These are phyloP conservation scores for Cecidostiba fungosa DNA, from an alignment of 2,888 invertebrate genomes.

Conservation along the genomic window DNA sequence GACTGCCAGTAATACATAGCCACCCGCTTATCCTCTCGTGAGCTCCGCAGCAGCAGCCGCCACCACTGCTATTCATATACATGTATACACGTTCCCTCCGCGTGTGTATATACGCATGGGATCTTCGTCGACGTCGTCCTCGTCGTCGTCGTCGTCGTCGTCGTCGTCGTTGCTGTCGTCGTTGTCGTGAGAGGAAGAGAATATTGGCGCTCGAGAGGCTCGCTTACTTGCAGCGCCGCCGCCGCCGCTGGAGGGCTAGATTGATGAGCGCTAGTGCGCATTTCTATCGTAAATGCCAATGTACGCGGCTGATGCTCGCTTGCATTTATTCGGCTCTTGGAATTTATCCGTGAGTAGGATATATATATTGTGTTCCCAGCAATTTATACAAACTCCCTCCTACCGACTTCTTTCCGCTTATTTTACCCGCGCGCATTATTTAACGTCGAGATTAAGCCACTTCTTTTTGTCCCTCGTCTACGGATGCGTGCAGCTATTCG, in stretches of 20 bases:
- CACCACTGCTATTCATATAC: slow-evolving; percentile 60
- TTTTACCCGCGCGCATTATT: slow-evolving; percentile 40
- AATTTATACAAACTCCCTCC: slow-evolving; percentile 7
- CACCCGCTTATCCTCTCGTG: slow-evolving; percentile 53
- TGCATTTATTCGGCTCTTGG: slow-evolving; percentile 50
- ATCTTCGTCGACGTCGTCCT: slow-evolving; percentile 57
- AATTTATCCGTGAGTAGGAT: slow-evolving; percentile 28
- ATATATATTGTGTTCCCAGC: slow-evolving; percentile 18
- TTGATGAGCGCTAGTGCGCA: slow-evolving; percentile 50
- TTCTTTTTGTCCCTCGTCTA: neutral
- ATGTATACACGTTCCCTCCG: slow-evolving; percentile 40
- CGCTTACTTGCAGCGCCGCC: slow-evolving; percentile 8
- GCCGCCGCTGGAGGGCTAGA: slow-evolving; percentile 12
- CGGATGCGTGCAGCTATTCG: neutral
- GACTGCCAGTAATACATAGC: slow-evolving; percentile 65
- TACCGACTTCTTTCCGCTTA: slow-evolving; percentile 1
- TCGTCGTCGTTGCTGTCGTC: slow-evolving; percentile 64
- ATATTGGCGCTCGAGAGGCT: slow-evolving; percentile 52
- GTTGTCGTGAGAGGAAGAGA: slow-evolving; percentile 56
- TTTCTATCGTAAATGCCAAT: slow-evolving; percentile 55
- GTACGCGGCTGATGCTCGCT: slow-evolving; percentile 30
- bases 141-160: slow-evolving; percentile 63
- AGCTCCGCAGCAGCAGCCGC: neutral
- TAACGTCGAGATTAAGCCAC: slow-evolving; percentile 40
- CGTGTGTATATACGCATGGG: neutral